Evolutionary conservation across 2,113 vertebrate genomes (phyloP).

Genomic region (Catagonus wagneri): DNA sequence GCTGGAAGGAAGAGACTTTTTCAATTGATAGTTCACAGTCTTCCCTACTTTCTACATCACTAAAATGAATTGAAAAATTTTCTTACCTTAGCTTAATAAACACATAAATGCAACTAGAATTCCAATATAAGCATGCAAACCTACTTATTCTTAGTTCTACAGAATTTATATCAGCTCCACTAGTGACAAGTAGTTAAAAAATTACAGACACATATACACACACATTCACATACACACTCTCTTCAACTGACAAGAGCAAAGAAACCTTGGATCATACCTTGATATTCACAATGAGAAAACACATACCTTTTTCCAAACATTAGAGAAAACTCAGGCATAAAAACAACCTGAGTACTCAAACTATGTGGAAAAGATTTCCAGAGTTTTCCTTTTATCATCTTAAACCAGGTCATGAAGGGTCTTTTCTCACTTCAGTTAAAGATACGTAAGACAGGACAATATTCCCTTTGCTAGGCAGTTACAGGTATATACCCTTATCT

Average conservation of each 20-base stretch:
- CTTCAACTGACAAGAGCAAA: conserved; percentile 1
- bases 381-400: conserved; percentile 15
- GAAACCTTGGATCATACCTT: conserved; percentile 11
- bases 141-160: conserved; percentile 11
- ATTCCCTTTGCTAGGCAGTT: conserved; percentile 8
- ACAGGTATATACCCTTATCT: neutral
- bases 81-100: conserved; percentile 43
- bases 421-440: conserved; percentile 26
- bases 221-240: neutral
- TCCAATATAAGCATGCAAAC: conserved; percentile 1
- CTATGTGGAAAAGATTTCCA: neutral
- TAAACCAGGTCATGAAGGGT: neutral
- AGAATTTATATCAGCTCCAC: neutral
- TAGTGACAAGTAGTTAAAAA: conserved; percentile 31
- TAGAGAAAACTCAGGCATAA: neutral
- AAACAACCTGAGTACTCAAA: conserved; percentile 26
- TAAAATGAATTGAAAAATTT: conserved; percentile 29
- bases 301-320: neutral
- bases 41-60: neutral
- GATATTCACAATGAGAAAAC: neutral
- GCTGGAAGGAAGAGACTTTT: neutral
- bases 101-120: neutral
- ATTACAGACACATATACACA: neutral
- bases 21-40: neutral
- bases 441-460: neutral